phyloP scores from a whole-genome alignment of 2,113 vertebrate genomes.

The Tachysurus fulvidraco region DNA sequence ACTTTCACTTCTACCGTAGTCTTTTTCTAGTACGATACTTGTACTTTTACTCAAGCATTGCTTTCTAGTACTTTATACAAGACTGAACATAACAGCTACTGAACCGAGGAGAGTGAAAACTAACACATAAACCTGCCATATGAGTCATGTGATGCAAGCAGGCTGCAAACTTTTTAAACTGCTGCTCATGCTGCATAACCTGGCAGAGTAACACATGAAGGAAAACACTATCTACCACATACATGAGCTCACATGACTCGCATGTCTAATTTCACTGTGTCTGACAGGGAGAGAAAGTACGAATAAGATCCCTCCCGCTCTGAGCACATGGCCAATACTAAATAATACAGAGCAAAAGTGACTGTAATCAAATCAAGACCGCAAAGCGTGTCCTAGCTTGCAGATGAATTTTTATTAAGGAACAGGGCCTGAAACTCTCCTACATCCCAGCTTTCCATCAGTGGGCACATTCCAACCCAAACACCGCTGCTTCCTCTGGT shows the following conservation, averaged over 20 bases:
- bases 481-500: constrained; percentile 45
- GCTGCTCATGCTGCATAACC: background rate
- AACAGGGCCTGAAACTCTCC: background rate
- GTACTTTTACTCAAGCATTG: no score
- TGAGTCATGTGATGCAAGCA: background rate
- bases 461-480: constrained; percentile 45
- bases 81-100: no score
- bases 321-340: background rate
- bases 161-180: background rate
- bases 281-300: background rate
- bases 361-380: background rate
- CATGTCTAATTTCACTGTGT: no score
- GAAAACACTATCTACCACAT: background rate
- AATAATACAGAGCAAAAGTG: background rate
- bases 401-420: background rate
- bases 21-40: no score
- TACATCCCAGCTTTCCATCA: constrained; percentile 22
- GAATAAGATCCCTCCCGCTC: background rate
- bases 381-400: background rate
- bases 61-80: no score
- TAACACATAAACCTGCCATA: background rate
- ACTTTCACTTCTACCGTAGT: no score
- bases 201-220: background rate
- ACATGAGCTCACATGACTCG: background rate
- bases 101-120: background rate